Percentiles rank a stretch among this genome's conserved stretches.
phyloP scores from a whole-genome alignment of 2,797 vertebrate genomes.

The Bufotes viridis region DNA sequence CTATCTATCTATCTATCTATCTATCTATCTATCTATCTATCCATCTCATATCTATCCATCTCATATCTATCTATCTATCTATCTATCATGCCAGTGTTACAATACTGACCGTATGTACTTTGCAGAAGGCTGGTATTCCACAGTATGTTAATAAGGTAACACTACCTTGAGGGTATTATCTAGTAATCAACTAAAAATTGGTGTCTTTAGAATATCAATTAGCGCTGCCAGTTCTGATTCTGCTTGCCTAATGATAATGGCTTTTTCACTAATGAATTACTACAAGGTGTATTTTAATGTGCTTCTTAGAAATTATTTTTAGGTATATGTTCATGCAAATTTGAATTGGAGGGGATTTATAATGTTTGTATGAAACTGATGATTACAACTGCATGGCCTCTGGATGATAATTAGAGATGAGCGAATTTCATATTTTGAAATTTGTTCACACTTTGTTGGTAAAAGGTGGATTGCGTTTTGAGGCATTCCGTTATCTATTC shows the following conservation, averaged over 20 bases:
- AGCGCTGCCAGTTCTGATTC: slow-evolving; percentile 9
- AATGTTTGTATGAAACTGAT: not conserved
- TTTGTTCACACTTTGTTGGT: too few species aligned
- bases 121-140: not conserved
- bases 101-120: not conserved
- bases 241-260: slow-evolving; percentile 34
- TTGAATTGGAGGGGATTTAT: not conserved
- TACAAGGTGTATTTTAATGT: slow-evolving; percentile 38
- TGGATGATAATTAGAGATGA: not conserved
- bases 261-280: slow-evolving; percentile 13
- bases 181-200: not conserved
- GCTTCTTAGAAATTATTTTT: not conserved
- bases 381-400: not conserved
- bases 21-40: too few species aligned
- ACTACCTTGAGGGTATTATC: slow-evolving; percentile 28
- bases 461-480: too few species aligned
- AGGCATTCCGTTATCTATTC: too few species aligned
- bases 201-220: slow-evolving; percentile 30
- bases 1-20: too few species aligned
- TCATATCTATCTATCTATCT: too few species aligned
- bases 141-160: not conserved
- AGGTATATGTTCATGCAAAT: not conserved
- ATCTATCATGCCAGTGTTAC: not conserved
- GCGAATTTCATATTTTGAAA: too few species aligned
- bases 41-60: too few species aligned